Evolutionary conservation across 2,888 invertebrate species (phyloP), one percentile per base, ranked within the genome.

Genomic region (Andricus quercusramuli): DNA sequence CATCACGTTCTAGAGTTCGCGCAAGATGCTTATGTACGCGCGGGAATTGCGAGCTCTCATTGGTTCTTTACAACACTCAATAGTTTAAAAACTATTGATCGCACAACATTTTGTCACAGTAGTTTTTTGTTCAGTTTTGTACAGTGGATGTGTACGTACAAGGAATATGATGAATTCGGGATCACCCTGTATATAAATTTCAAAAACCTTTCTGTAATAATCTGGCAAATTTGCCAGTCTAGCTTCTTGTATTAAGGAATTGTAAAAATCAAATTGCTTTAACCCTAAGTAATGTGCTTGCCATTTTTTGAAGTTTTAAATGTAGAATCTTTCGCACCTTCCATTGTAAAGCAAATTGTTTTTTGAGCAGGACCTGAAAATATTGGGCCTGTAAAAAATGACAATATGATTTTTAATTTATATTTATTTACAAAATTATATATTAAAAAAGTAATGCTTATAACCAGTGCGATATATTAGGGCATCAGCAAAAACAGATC

Each of bases 391-490:
- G 91, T 47, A 91, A 90, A 84, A 82, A 56, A 17, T 4, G 9
- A 56, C n/a, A 22, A n/a, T n/a, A 56, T 77, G 32, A 2, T 44
- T 37, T 66, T 17, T 15, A 47, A 17, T 47, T 47, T 17, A 4
- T 15, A 15, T 17, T 47, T 47, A 11, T 15, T 17, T 3, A 15
- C 0, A 47, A 15, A 47, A 47, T 47, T 0, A 15, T 47, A 47
- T 47, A 41, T 13, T 13, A 32, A 78, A n/a, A 65, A 32, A 9
- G 51, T 78, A 25, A 77, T 79, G 13, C 20, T 89, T 93, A 91
- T 96, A 97, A 1, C 97, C 97, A 89, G 97, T 97, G 89, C 96
- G 96, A 89, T 95, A 95, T 84, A 97, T 93, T 25, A 96, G 93
- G 25, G 94, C 94, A 88, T 97, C 96, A 20, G 95, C 93, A 15